phyloP scores from a whole-genome alignment of 2,797 vertebrate genomes.

The Catostomus latipinnis region DNA sequence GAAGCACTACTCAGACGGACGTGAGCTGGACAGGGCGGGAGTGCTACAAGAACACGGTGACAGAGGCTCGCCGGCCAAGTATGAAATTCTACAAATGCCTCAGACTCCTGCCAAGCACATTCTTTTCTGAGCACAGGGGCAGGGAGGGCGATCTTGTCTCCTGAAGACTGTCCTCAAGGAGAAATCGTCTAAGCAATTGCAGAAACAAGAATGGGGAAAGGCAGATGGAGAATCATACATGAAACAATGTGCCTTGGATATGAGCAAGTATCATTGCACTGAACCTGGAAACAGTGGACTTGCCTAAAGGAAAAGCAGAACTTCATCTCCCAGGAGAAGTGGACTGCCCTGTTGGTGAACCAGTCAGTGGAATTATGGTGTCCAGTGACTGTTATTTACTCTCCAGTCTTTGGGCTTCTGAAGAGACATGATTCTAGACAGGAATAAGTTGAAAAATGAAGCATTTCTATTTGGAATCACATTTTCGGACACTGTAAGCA shows the following conservation, averaged over 20 bases:
- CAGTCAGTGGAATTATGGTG: conserved; percentile 45
- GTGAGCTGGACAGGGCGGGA: conserved; percentile 67
- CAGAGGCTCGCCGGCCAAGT: conserved; percentile 60
- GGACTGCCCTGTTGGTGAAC: conserved; percentile 33
- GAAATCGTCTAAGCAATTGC: conserved; percentile 61
- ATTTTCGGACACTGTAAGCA: conserved; percentile 82
- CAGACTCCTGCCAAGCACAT: conserved; percentile 75
- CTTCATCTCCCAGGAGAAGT: conserved; percentile 37
- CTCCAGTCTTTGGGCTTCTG: conserved; percentile 71
- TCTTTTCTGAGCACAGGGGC: conserved; percentile 71
- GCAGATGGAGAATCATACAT: conserved; percentile 21
- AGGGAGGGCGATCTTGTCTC: conserved; percentile 66
- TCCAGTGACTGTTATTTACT: neutral
- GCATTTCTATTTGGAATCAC: conserved; percentile 64
- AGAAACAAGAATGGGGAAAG: conserved; percentile 60
- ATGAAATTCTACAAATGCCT: conserved; percentile 75
- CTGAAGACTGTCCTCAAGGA: conserved; percentile 53
- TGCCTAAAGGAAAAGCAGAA: conserved; percentile 23
- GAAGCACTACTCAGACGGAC: conserved; percentile 74
- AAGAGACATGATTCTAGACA: conserved; percentile 65
- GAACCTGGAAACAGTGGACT: conserved; percentile 30
- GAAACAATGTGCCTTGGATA: conserved; percentile 19
- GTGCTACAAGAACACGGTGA: conserved; percentile 55
- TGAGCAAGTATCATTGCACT: conserved; percentile 38
- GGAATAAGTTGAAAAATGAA: conserved; percentile 68